Evolutionary conservation across 2,797 vertebrate genomes (phyloP), one percentile per base, ranked within the genome.

Genomic region (Acipenser ruthenus): DNA sequence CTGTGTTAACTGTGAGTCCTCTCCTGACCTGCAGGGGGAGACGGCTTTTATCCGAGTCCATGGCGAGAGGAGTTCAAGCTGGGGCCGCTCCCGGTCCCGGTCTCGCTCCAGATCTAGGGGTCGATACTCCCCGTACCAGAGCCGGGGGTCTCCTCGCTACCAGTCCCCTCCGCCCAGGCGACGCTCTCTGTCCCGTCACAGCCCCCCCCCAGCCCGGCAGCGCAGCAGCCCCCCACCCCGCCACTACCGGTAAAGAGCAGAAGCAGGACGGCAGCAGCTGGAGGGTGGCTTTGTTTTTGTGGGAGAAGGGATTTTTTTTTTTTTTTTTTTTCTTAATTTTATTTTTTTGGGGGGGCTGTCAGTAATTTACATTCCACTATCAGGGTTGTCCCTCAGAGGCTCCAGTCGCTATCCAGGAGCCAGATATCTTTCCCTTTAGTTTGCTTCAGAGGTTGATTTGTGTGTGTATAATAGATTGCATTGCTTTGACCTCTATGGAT

Each of bases 21-120:
- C 53, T n/a, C 53, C 73, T 50, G 76, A 82, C 37, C 49, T 81
- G 60, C 86, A 94, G 92, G 93, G 92, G 49, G 91, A 95, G 84
- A 95, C 93, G 1, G 84, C 91, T 6, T 93, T 89, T 81, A 93
- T 95, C 79, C 88, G 90, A 53, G 93, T 94, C 73, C 85, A 82
- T 58, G 92, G 93, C 77, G 93, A 96, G 74, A 87, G 93, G 68
- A 89, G 90, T 63, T 84, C 90, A 65, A 94, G 86, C 85, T 94
- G 93, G 47, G 92, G 86, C 66, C 92, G 92, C 49, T 93, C 94
- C 0, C 88, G 93, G 23, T 87, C 85, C 56, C 74, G 85, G 52
- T 96, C 94, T 75, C 87, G 92, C 73, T 94, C 92, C 79, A 88
- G 94, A 70, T 95, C 93, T 74, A 86, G 91, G 72, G 91, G 92